phyloP scores from a whole-genome alignment of 2,888 invertebrate genomes.

The Caenorhabditis macrosperma region DNA sequence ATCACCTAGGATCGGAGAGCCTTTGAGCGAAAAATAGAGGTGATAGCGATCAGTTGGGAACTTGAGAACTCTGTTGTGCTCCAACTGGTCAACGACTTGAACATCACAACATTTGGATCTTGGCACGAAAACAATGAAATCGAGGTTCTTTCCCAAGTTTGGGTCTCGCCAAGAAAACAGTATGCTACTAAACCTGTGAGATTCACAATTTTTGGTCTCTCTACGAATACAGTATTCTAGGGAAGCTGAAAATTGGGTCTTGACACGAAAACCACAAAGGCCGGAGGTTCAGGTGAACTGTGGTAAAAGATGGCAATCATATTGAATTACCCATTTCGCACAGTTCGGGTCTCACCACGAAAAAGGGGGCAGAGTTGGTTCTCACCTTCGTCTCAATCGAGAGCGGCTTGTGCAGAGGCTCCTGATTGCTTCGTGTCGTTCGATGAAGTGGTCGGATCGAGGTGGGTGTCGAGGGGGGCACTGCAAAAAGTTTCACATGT shows the following conservation, averaged over 20 bases:
- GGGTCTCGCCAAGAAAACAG: neutral
- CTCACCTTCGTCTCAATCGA: conserved; percentile 53
- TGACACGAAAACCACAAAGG: too few species aligned
- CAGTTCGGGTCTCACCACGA: too few species aligned
- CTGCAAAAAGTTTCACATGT: conserved; percentile 14
- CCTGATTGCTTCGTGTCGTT: conserved; percentile 32
- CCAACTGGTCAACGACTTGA: too few species aligned
- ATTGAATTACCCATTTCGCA: too few species aligned
- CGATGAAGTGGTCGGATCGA: conserved; percentile 48
- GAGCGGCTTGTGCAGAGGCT: conserved; percentile 33
- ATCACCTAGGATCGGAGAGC: neutral
- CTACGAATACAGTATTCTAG: too few species aligned
- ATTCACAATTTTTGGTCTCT: conserved; percentile 17
- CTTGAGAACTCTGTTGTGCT: neutral
- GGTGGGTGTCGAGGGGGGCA: conserved; percentile 48
- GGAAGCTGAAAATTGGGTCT: too few species aligned
- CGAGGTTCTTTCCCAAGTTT: neutral
- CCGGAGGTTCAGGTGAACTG: too few species aligned
- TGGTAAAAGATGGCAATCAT: too few species aligned
- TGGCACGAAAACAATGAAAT: too few species aligned
- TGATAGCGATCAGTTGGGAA: neutral
- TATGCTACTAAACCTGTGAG: neutral
- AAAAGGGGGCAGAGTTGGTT: neutral
- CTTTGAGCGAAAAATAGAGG: too few species aligned
- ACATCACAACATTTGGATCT: too few species aligned